Percentiles rank a stretch among this genome's conserved stretches.
Conservation (phyloP, 2,888 invertebrate species). For the Agrotis exclamationis region DNA sequence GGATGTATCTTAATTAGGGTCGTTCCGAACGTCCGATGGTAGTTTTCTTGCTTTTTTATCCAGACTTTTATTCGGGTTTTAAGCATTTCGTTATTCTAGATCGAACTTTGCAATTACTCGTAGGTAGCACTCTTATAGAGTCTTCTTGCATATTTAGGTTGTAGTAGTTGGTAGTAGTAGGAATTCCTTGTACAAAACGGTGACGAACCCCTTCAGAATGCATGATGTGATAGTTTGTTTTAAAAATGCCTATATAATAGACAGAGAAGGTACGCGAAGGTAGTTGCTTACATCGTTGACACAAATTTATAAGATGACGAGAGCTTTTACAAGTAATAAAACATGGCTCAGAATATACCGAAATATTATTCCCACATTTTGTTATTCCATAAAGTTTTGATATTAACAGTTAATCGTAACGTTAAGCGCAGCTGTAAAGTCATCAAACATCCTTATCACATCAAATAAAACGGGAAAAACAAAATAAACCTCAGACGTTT, state of each 20-base stretch:
- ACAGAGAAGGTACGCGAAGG: not conserved
- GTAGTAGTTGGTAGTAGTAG: too few relatives aligned
- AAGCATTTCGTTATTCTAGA: not conserved
- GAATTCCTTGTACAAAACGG: too few relatives aligned
- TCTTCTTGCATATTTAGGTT: too few relatives aligned
- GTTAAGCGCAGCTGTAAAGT: conserved; percentile 39
- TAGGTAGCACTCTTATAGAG: too few relatives aligned
- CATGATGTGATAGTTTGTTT: too few relatives aligned
- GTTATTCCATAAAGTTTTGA: conserved; percentile 31
- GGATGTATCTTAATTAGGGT: conserved; percentile 26
- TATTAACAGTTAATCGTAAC: conserved; percentile 43
- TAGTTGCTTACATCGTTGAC: not conserved
- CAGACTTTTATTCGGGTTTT: not conserved
- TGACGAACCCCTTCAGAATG: too few relatives aligned
- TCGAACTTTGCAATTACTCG: too few relatives aligned
- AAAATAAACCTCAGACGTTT: conserved; percentile 56
- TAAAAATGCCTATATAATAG: too few relatives aligned
- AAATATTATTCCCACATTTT: conserved; percentile 22
- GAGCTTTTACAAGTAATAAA: conserved; percentile 16
- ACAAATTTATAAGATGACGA: not conserved
- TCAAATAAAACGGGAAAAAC: conserved; percentile 52
- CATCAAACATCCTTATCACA: conserved; percentile 49
- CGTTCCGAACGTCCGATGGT: conserved; percentile 26
- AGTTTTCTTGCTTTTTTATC: conserved; percentile 30
- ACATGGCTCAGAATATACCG: conserved; percentile 1